These are phyloP conservation scores for Ecdyonurus torrentis DNA, from an alignment of 2,888 invertebrate species.

Conservation along the genomic window DNA sequence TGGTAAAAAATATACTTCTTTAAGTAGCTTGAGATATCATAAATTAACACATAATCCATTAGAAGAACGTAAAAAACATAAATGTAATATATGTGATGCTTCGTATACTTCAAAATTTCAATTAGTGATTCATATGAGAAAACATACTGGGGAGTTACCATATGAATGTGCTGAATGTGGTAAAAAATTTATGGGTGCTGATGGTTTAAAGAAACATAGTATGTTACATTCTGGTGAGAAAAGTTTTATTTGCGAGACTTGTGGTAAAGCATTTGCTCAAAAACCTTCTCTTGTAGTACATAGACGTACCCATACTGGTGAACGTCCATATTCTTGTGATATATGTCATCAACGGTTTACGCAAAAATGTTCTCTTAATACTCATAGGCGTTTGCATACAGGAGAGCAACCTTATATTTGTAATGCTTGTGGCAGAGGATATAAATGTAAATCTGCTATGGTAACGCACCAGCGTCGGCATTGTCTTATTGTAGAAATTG, in stretches of 20 bases:
- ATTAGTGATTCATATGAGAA: neutral
- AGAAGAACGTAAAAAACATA: neutral
- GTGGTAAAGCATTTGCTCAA: constrained; percentile 41
- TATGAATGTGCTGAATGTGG: constrained; percentile 41
- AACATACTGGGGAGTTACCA: constrained; percentile 40
- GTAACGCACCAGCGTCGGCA: neutral
- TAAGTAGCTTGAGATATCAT: neutral
- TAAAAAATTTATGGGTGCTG: constrained; percentile 40
- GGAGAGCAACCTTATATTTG: constrained; percentile 18
- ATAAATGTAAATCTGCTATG: neutral
- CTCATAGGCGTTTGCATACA: constrained; percentile 16
- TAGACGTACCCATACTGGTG: constrained; percentile 38
- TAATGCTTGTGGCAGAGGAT: neutral
- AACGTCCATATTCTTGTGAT: constrained; percentile 33
- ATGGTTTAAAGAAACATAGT: constrained; percentile 40
- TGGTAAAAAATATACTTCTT: neutral
- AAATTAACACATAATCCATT: neutral
- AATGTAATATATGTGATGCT: neutral
- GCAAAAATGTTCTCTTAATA: neutral
- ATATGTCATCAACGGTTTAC: neutral
- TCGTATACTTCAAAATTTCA: neutral
- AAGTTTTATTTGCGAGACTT: constrained; percentile 41
- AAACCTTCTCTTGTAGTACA: constrained; percentile 40
- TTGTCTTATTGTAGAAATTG: neutral
- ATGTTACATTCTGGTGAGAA: constrained; percentile 41